phyloP scores from a whole-genome alignment of 1,140 invertebrate genomes.

The Whitmania pigra region DNA sequence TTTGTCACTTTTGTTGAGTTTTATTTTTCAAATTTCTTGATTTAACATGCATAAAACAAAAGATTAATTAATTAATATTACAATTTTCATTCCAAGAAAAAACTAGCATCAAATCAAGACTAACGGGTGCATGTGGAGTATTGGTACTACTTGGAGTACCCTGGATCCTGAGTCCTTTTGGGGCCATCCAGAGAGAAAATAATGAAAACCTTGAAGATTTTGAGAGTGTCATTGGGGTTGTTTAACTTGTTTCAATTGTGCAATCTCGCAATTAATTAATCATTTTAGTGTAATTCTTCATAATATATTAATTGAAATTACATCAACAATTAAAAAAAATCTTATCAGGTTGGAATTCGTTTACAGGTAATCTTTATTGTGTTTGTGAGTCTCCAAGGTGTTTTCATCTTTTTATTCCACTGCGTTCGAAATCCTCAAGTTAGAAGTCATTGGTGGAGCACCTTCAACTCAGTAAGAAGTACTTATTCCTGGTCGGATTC shows the following conservation, averaged over 20 bases:
- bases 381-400: constrained; percentile 15
- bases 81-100: too few species aligned
- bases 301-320: background rate
- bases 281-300: background rate
- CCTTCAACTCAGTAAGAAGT: too few species aligned
- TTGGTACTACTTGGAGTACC: constrained; percentile 18
- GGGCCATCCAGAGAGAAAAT: constrained; percentile 8
- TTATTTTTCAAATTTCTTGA: too few species aligned
- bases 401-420: constrained; percentile 19
- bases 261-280: too few species aligned
- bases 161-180: constrained; percentile 18
- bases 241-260: too few species aligned
- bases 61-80: too few species aligned
- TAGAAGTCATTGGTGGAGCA: background rate
- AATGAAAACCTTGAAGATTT: background rate
- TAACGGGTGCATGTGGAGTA: background rate
- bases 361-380: constrained; percentile 19
- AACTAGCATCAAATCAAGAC: background rate
- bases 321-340: background rate
- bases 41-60: too few species aligned
- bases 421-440: constrained; percentile 12
- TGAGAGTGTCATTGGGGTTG: background rate
- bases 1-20: too few species aligned
- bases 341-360: background rate
- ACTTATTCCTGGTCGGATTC: too few species aligned